phyloP scores from a whole-genome alignment of 2,113 vertebrate species.

The Channa maculata region DNA sequence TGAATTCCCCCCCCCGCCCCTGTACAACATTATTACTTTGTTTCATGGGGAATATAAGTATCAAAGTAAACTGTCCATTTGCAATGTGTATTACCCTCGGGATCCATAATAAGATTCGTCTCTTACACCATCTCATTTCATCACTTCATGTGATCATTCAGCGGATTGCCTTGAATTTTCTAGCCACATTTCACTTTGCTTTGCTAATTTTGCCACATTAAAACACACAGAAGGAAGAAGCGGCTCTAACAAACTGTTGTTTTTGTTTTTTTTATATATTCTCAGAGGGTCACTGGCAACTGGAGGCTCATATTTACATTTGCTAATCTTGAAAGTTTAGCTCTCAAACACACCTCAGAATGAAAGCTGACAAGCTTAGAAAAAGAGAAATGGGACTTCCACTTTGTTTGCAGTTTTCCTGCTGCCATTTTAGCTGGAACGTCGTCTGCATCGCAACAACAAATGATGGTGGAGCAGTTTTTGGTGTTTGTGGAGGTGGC shows the following conservation, averaged over 20 bases:
- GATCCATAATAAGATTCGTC: conserved; percentile 67
- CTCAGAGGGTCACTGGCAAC: conserved; percentile 43
- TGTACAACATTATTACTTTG: conserved; percentile 55
- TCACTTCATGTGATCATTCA: conserved; percentile 53
- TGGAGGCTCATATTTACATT: conserved; percentile 58
- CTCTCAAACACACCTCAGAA: conserved; percentile 60
- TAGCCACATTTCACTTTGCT: conserved; percentile 28
- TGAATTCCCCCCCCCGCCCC: neutral
- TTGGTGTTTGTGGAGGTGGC: conserved; percentile 51
- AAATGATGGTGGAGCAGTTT: conserved; percentile 68
- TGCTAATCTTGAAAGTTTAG: conserved; percentile 46
- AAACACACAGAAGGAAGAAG: conserved; percentile 41
- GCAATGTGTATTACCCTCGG: conserved; percentile 73
- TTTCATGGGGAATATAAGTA: conserved; percentile 66
- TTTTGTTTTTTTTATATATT: no score
- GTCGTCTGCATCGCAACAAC: conserved; percentile 66
- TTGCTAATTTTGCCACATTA: conserved; percentile 58
- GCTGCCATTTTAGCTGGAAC: conserved; percentile 67
- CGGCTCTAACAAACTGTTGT: conserved; percentile 50
- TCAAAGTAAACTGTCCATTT: conserved; percentile 73
- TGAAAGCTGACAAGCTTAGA: conserved; percentile 71
- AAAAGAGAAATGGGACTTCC: conserved; percentile 62
- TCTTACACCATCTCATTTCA: conserved; percentile 66
- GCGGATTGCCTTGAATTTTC: conserved; percentile 40
- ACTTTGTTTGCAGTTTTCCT: conserved; percentile 67